Percentiles rank a stretch among this genome's conserved stretches.
Evolutionary conservation across 2,113 vertebrate species (phyloP).

Genomic region (Anarrhichthys ocellatus): DNA sequence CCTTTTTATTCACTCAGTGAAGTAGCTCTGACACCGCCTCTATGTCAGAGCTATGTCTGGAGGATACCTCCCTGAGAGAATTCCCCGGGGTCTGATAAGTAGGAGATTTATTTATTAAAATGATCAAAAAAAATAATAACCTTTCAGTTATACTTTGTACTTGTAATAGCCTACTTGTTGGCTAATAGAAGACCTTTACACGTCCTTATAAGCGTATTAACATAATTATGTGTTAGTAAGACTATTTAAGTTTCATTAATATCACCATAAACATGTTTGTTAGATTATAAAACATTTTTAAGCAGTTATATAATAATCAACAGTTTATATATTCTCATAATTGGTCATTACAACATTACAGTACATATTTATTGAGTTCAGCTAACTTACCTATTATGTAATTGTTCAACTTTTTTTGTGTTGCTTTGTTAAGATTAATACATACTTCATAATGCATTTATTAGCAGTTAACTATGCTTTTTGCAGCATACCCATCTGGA

Average conservation of each 20-base stretch:
- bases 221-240: neutral
- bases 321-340: neutral
- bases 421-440: neutral
- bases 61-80: neutral
- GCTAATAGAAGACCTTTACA: too few species aligned
- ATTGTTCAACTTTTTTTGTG: neutral
- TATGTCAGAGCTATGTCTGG: neutral
- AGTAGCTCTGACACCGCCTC: slow-evolving; percentile 2
- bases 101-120: too few species aligned
- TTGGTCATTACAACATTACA: neutral
- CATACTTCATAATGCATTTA: neutral
- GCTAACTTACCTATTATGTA: neutral
- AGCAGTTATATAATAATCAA: neutral
- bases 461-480: neutral
- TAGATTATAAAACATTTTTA: too few species aligned
- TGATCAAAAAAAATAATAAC: too few species aligned
- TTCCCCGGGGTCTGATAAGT: neutral
- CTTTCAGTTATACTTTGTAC: too few species aligned
- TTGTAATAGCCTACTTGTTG: too few species aligned
- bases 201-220: too few species aligned
- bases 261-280: neutral
- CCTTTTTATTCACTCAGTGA: slow-evolving; percentile 30
- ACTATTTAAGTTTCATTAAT: neutral
- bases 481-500: neutral
- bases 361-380: neutral